phyloP scores from a whole-genome alignment of 2,113 vertebrate genomes.

The Misgurnus mizolepis region DNA sequence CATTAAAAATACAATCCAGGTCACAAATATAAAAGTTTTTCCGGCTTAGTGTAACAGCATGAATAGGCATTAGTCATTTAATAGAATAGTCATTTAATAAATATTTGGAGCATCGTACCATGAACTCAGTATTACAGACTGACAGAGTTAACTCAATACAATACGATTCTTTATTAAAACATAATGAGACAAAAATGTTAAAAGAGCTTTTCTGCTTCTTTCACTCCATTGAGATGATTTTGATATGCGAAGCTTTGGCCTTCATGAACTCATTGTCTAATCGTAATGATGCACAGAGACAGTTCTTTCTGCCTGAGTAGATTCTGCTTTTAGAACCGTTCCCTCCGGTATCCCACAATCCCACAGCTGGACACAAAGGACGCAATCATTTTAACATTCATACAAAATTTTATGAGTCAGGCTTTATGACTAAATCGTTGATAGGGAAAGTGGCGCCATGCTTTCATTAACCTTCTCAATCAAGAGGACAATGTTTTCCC shows the following conservation, averaged over 20 bases:
- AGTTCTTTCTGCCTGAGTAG: conserved; percentile 20
- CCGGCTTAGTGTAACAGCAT: background rate
- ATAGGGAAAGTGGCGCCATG: background rate
- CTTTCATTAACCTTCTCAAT: conserved; percentile 22
- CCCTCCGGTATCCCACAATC: conserved; percentile 16
- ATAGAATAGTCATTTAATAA: conserved; percentile 1
- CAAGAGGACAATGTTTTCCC: background rate
- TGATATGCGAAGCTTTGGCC: conserved; percentile 33
- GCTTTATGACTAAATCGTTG: no score
- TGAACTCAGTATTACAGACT: conserved; percentile 26
- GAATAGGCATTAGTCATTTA: background rate
- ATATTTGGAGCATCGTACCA: conserved; percentile 23
- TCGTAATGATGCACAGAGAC: conserved; percentile 31
- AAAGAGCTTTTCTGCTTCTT: conserved; percentile 40
- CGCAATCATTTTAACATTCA: conserved; percentile 13
- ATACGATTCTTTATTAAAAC: conserved; percentile 46
- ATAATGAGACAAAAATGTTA: conserved; percentile 38
- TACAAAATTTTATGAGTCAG: background rate
- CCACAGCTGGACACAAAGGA: conserved; percentile 28
- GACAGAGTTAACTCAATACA: conserved; percentile 42
- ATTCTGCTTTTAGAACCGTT: conserved; percentile 21
- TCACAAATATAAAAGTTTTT: background rate
- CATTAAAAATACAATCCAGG: background rate
- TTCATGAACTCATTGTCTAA: conserved; percentile 43
- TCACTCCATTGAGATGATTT: conserved; percentile 38